Evolutionary conservation across 2,888 invertebrate species (phyloP).

Genomic region (Deilephila elpenor): DNA sequence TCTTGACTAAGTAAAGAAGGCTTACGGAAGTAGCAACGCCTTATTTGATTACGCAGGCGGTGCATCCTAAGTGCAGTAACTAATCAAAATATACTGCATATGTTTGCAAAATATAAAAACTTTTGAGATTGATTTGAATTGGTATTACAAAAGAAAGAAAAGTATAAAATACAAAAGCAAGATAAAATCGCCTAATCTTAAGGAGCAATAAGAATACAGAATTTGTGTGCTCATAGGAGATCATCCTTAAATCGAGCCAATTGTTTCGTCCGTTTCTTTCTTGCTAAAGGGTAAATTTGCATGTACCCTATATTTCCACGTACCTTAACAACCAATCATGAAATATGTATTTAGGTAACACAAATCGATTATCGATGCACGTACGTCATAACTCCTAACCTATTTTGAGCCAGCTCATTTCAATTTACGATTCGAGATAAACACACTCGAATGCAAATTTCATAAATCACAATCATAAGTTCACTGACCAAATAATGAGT

Average conservation of each 20-base stretch:
- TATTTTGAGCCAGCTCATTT: conserved; percentile 59
- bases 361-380: conserved; percentile 3
- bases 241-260: no score
- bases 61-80: not conserved
- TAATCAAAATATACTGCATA: no score
- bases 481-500: conserved; percentile 61
- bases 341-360: conserved; percentile 34
- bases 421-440: conserved; percentile 52
- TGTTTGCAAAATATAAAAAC: no score
- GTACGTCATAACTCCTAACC: conserved; percentile 39
- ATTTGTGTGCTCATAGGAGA: no score
- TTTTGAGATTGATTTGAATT: no score
- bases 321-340: not conserved
- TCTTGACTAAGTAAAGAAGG: conserved; percentile 11
- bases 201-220: no score
- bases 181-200: no score
- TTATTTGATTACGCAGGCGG: not conserved
- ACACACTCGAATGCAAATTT: conserved; percentile 51
- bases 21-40: conserved; percentile 7
- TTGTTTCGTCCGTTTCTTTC: no score
- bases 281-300: no score
- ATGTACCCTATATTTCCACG: not conserved
- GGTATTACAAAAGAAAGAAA: no score
- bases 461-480: conserved; percentile 49
- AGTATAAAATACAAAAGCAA: no score